Evolutionary conservation across 1,140 invertebrate genomes (phyloP).

Genomic region (Drosophila equinoxialis): DNA sequence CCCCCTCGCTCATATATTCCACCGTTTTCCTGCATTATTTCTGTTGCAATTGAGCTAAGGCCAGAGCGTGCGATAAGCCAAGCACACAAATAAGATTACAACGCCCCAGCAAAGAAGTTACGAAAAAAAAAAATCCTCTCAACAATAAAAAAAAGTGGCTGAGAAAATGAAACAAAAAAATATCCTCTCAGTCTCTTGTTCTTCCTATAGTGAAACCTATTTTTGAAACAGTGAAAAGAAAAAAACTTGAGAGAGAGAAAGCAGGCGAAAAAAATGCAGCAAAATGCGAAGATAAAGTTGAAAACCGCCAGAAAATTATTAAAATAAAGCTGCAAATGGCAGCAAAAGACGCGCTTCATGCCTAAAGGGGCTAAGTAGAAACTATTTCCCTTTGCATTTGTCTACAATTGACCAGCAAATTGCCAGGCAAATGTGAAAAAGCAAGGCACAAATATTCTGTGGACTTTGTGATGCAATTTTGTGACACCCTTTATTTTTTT

Average conservation of each 20-base stretch:
- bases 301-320: conserved; percentile 36
- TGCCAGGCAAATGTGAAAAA: conserved; percentile 38
- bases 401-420: conserved; percentile 66
- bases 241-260: conserved; percentile 51
- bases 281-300: conserved; percentile 55
- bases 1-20: conserved; percentile 1
- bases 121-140: conserved; percentile 15
- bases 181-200: not conserved
- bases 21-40: conserved; percentile 39
- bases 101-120: conserved; percentile 31
- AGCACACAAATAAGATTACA: conserved; percentile 69
- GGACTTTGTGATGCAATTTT: not conserved
- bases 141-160: conserved; percentile 16
- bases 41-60: conserved; percentile 56
- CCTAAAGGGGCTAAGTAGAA: not conserved
- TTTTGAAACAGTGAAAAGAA: conserved; percentile 64
- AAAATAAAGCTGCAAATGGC: conserved; percentile 23
- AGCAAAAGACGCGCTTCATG: conserved; percentile 3
- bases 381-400: conserved; percentile 25
- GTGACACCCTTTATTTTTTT: not conserved
- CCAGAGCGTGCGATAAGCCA: conserved; percentile 66
- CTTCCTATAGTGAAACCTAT: conserved; percentile 48
- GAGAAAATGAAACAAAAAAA: conserved; percentile 38
- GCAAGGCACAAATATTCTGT: not conserved
- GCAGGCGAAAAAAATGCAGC: conserved; percentile 11